Percentiles rank a stretch among this genome's conserved stretches.
phyloP scores from a whole-genome alignment of 1,140 invertebrate species.

The Sycobia sp. region DNA sequence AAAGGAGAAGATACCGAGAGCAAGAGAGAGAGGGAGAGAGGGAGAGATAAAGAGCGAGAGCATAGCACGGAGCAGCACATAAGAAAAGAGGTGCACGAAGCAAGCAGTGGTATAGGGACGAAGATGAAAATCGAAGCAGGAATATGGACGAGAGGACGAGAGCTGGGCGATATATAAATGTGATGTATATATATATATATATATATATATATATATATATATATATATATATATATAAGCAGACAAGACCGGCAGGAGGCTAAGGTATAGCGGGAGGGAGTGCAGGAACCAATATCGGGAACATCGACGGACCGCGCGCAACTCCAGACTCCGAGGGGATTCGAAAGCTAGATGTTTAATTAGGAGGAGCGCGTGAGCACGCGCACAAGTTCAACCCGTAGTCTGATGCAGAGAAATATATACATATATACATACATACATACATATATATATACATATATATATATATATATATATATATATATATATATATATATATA shows the following conservation, averaged over 20 bases:
- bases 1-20: background rate
- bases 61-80: background rate
- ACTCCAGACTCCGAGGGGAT: slow-evolving; percentile 51
- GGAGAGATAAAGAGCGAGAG: background rate
- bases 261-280: background rate
- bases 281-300: slow-evolving; percentile 58
- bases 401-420: too few relatives aligned
- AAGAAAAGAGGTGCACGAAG: slow-evolving; percentile 20
- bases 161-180: slow-evolving; percentile 34
- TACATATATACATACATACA: too few relatives aligned
- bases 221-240: too few relatives aligned
- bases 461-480: too few relatives aligned
- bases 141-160: slow-evolving; percentile 34
- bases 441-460: too few relatives aligned
- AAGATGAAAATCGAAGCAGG: slow-evolving; percentile 31
- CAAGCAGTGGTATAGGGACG: slow-evolving; percentile 8
- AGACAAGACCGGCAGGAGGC: slow-evolving; percentile 18
- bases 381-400: too few relatives aligned
- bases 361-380: slow-evolving; percentile 47
- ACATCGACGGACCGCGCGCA: slow-evolving; percentile 54
- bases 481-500: too few relatives aligned
- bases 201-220: too few relatives aligned
- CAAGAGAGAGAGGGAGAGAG: background rate
- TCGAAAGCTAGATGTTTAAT: slow-evolving; percentile 62
- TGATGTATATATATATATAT: too few relatives aligned